Evolutionary conservation across 2,888 invertebrate species (phyloP).

Genomic region (Hypselothyrea guttata): DNA sequence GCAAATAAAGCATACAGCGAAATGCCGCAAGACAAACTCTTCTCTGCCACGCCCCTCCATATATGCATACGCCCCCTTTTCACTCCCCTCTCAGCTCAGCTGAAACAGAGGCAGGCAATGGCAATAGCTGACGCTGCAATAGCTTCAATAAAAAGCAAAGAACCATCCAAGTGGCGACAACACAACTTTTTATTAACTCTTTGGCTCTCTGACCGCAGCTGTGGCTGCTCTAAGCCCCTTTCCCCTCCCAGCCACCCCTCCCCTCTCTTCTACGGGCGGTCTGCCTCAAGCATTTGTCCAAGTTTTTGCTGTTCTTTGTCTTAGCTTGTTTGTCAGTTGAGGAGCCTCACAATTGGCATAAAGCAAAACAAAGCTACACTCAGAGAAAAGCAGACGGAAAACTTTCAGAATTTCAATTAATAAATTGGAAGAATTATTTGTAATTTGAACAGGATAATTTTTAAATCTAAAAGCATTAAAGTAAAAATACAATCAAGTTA

Average conservation of each 20-base stretch:
- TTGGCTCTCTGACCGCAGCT: conserved; percentile 57
- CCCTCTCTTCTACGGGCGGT: neutral
- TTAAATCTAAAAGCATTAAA: no score
- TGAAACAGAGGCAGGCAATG: conserved; percentile 29
- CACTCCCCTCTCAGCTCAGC: neutral
- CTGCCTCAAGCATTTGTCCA: conserved; percentile 6
- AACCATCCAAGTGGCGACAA: conserved; percentile 38
- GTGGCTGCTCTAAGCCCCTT: conserved; percentile 15
- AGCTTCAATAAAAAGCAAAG: conserved; percentile 27
- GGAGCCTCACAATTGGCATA: conserved; percentile 20
- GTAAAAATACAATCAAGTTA: no score
- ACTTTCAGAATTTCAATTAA: no score
- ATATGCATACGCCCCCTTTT: neutral
- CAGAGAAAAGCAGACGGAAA: no score
- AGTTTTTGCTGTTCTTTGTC: conserved; percentile 28
- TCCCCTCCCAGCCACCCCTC: no score
- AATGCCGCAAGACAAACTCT: conserved; percentile 42
- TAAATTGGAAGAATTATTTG: no score
- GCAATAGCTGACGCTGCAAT: conserved; percentile 60
- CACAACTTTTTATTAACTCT: conserved; percentile 71
- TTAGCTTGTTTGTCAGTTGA: conserved; percentile 9
- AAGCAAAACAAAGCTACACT: neutral
- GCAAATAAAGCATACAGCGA: conserved; percentile 61
- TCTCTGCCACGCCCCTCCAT: conserved; percentile 24
- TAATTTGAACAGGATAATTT: no score